Base-by-base conservation (phyloP, 2,888 invertebrate species). In the Pantelozetes paolii region DNA sequence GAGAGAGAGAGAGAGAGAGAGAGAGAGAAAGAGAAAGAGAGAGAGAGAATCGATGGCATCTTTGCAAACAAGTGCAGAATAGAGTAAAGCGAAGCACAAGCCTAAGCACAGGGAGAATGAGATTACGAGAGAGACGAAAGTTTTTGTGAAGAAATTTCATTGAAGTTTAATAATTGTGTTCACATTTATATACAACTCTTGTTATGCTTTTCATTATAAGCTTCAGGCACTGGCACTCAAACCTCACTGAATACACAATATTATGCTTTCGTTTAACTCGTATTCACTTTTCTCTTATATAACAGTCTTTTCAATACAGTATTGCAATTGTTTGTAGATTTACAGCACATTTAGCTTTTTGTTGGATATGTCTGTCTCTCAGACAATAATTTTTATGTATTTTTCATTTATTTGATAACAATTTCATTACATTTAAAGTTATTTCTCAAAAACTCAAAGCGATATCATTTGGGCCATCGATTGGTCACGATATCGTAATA, bases 401-500 rank as follows among this genome's bases (percentile, higher is more conserved):
- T 67, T 67, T 67, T 40, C 23, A 40, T 67, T 67, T 67, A 40
- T 20, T 36, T 20, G n/a, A 67, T 36, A 64, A 64, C 64, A 20
- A 36, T 67, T 67, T 67, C 40, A 67, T 67, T 67, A 67, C 40
- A 67, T 67, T 67, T 15, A 15, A 40, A 36, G 8, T 67, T 15
- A 40, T 67, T n/a, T 67, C 42, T 15, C 42, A 20, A 6, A 30
- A 1, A 28, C n/a, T 30, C 18, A 23, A 30, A 32, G 2, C 40
- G 11, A 36, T 67, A 36, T 67, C 40, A 67, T 67, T 67, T 36
- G 67, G 67, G 67, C 67, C 67, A 67, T 67, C 67, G 67, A 67
- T 67, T 67, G 67, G 42, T 67, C 67, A 67, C 67, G 67, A 67
- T n/a, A 67, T 67, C 42, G 67, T 67, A 67, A 67, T 67, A 67